Conservation (phyloP, 2,888 invertebrate species). For the Coecobrya sp. region DNA sequence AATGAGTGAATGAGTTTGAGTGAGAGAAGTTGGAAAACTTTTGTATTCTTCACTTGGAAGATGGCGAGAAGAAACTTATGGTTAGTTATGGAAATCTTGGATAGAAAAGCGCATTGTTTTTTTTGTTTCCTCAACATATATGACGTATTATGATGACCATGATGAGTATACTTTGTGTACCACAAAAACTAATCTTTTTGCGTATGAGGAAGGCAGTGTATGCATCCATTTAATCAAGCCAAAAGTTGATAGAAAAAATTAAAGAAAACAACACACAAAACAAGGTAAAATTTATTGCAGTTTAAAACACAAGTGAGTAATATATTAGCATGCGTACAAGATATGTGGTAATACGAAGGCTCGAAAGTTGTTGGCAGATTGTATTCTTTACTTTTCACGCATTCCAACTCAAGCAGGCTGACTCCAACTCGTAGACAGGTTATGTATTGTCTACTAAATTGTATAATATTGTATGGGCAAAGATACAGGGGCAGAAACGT, state of each 20-base stretch:
- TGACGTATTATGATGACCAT: neutral
- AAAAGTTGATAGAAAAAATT: constrained; percentile 4
- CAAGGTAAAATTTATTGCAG: constrained; percentile 74
- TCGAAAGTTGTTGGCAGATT: neutral
- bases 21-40: constrained; percentile 21
- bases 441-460: too few species aligned
- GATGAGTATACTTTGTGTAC: neutral
- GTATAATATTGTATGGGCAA: too few species aligned
- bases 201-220: neutral
- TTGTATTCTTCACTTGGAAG: neutral
- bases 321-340: constrained; percentile 60
- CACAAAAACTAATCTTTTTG: too few species aligned
- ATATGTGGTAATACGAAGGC: constrained; percentile 12
- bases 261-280: constrained; percentile 47
- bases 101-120: neutral
- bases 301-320: constrained; percentile 75
- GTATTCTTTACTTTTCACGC: neutral
- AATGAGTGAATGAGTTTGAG: neutral
- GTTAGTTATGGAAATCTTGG: neutral
- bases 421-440: too few species aligned
- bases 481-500: neutral
- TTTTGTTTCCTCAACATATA: neutral
- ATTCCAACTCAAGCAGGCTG: too few species aligned
- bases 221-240: neutral
- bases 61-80: neutral